Conservation (phyloP, 2,797 vertebrate species). For the Gymnocypris eckloni region DNA sequence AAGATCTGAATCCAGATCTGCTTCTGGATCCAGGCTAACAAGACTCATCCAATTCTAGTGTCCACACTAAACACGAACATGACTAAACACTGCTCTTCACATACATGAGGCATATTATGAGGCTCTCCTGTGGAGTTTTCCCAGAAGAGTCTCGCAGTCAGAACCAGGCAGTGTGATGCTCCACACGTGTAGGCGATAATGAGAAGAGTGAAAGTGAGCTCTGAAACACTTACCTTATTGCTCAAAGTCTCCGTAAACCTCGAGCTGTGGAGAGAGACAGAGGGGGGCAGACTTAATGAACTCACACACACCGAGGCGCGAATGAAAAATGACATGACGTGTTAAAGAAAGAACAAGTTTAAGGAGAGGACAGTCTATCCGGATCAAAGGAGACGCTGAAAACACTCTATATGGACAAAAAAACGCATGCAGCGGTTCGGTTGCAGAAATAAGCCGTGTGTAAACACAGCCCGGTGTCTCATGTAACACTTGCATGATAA, state of each 20-base stretch:
- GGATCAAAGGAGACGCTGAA: not conserved
- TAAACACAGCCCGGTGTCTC: conserved; percentile 1
- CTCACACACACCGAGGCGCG: conserved; percentile 28
- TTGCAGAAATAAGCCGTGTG: not conserved
- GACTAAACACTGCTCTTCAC: not conserved
- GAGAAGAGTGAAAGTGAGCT: conserved; percentile 37
- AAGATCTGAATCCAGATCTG: not conserved
- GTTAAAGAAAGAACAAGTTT: not conserved
- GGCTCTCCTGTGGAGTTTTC: not conserved
- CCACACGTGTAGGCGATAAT: conserved; percentile 44
- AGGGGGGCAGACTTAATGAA: conserved; percentile 32
- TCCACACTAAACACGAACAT: not conserved
- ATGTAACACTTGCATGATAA: conserved; percentile 1
- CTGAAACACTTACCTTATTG: conserved; percentile 75
- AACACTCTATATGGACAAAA: not conserved
- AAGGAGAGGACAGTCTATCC: not conserved
- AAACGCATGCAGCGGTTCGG: not conserved
- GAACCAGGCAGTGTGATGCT: conserved; percentile 15
- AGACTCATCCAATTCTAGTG: not conserved
- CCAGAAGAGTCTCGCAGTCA: not conserved
- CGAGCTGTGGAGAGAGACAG: conserved; percentile 67
- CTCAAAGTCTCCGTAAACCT: conserved; percentile 75
- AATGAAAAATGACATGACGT: conserved; percentile 21
- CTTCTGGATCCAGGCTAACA: not conserved
- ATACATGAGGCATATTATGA: not conserved